Base-by-base conservation (phyloP, 2,888 invertebrate genomes). In the Pandemis heparana region DNA sequence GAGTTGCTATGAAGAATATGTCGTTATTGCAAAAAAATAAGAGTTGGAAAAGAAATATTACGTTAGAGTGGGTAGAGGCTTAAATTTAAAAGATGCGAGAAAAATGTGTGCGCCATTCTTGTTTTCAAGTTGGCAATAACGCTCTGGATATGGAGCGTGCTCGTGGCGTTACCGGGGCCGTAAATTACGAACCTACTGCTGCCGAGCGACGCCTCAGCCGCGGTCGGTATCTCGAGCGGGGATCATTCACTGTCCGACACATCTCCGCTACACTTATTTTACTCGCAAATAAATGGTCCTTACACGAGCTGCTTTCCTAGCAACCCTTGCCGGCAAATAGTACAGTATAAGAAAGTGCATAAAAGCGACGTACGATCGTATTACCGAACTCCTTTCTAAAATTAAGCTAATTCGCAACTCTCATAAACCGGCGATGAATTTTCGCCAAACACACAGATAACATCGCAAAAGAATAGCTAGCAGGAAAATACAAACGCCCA, bases 61-160 rank as follows among this genome's bases (percentile, higher is more conserved):
- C 48, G 39, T 61, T 85, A 83, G 82, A 88, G 87, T 85, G 87
- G 88, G 87, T 85, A 89, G 87, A 87, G 87, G 84, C 87, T 90
- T 89, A 89, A 89, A 90, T 89, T 89, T 86, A 87, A 84, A 82
- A 92, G 91, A 90, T 90, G 92, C 89, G 89, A 89, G 89, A 89
- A 87, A 92, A 92, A 91, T 91, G 89, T 91, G 89, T 90, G 87
- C 87, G 89, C 87, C 86, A 89, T 92, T 92, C 90, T 90, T 92
- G 90, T 89, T 92, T 93, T 92, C 91, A 91, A 94, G 92, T 91
- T 90, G 92, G 92, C 90, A 92, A 92, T 94, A 93, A 93, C 91
- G 89, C 86, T 86, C 88, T 89, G 90, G 89, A 90, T 92, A 89
- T 89, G 91, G 92, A 90, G 92, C 91, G 89, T 92, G 93, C 87